Evolutionary conservation across 1,140 invertebrate species (phyloP).

Genomic region (Belonocnema kinseyi): DNA sequence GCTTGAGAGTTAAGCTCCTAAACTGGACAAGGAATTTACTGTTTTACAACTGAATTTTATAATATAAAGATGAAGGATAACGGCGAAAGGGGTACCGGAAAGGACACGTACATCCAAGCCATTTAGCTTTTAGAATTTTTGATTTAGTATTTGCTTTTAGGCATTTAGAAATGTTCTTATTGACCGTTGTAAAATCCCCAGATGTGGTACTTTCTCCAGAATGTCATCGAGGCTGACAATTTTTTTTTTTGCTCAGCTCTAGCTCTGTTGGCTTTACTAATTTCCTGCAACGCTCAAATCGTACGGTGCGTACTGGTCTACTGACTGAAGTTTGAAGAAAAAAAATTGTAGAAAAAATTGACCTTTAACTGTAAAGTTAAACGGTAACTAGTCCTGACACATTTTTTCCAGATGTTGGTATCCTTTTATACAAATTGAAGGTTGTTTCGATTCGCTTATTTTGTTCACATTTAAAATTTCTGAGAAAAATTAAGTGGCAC

Average conservation of each 20-base stretch:
- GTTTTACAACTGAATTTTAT: slow-evolving; percentile 31
- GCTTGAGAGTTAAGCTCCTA: slow-evolving; percentile 38
- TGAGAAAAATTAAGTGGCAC: too few relatives aligned
- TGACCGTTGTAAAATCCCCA: slow-evolving; percentile 30
- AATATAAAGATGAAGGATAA: slow-evolving; percentile 6
- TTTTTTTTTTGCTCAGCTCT: slow-evolving; percentile 37
- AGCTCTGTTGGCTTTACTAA: background rate
- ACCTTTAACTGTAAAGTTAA: slow-evolving; percentile 55
- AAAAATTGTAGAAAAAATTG: slow-evolving; percentile 48
- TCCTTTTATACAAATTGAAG: too few relatives aligned
- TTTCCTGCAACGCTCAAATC: background rate
- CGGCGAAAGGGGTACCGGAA: slow-evolving; percentile 12
- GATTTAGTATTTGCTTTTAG: background rate
- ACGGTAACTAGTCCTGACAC: slow-evolving; percentile 46
- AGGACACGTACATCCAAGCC: slow-evolving; percentile 11
- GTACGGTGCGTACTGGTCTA: slow-evolving; percentile 37
- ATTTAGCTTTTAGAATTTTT: background rate
- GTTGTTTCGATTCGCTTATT: too few relatives aligned
- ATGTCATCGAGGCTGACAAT: slow-evolving; percentile 23
- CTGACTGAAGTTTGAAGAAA: slow-evolving; percentile 28
- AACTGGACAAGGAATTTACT: slow-evolving; percentile 16
- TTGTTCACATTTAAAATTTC: too few relatives aligned
- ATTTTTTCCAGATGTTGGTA: slow-evolving; percentile 46
- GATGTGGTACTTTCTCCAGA: slow-evolving; percentile 22
- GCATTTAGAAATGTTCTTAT: background rate